phyloP scores from a whole-genome alignment of 2,888 invertebrate species.

The Ochropleura plecta region DNA sequence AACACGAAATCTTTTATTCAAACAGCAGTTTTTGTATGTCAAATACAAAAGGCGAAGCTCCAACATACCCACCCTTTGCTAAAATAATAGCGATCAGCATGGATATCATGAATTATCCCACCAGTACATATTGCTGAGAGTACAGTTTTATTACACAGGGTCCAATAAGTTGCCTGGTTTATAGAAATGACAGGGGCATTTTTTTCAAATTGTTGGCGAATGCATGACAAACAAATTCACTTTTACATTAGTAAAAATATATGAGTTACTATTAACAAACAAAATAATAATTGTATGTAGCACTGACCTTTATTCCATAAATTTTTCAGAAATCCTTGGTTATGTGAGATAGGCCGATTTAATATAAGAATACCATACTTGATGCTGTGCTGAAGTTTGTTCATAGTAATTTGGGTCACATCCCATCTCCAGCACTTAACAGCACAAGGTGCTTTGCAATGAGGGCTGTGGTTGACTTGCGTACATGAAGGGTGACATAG shows the following conservation, averaged over 20 bases:
- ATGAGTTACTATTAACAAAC: too few species aligned
- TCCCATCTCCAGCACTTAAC: conserved; percentile 80
- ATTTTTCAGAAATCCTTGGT: conserved; percentile 84
- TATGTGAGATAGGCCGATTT: conserved; percentile 91
- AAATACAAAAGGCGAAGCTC: too few species aligned
- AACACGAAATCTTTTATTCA: too few species aligned
- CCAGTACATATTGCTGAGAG: neutral
- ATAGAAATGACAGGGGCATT: too few species aligned
- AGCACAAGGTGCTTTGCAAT: conserved; percentile 62
- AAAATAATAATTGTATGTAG: neutral
- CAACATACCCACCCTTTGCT: too few species aligned
- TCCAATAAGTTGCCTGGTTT: too few species aligned
- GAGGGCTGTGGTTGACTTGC: conserved; percentile 68
- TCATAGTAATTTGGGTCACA: conserved; percentile 67
- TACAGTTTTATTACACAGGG: too few species aligned
- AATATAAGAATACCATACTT: conserved; percentile 92
- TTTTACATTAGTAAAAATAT: too few species aligned
- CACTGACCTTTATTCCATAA: conserved; percentile 93
- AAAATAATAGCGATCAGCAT: too few species aligned
- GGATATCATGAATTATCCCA: neutral
- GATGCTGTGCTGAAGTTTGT: conserved; percentile 43
- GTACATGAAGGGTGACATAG: conserved; percentile 68
- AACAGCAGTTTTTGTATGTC: too few species aligned
- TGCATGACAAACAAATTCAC: neutral
- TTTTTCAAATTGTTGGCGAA: neutral